Evolutionary conservation across 2,888 invertebrate genomes (phyloP), one percentile per base, ranked within the genome.

Genomic region (Taenaris catops): DNA sequence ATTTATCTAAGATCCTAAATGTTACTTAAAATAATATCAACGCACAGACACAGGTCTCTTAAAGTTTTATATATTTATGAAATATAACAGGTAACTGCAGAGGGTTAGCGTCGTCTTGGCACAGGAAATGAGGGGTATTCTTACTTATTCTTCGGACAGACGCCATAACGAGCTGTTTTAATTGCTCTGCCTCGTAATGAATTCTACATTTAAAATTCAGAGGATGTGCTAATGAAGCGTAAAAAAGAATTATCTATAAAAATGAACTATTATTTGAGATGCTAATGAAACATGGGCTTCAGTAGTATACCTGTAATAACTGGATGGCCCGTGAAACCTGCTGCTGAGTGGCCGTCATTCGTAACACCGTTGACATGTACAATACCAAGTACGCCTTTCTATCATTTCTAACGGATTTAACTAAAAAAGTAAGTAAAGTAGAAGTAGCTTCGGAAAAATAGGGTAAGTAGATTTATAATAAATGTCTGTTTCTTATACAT

Each of bases 161-260:
- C 42, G 38, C 41, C 38, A 48, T 49, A 49, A 49, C 43, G 48
- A 49, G 48, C 41, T 44, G 42, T 45, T 48, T 41, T 48, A 46
- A 49, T 48, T 47, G 44, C 44, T 38, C 19, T 10, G 24, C 16
- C 32, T 42, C 11, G 35, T 36, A 25, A 36, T 18, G 35, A 27
- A 38, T 33, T 27, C 32, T 27, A 33, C 18, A 34, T 40, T 37
- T 35, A 28, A 41, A 33, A 41, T 33, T 35, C 21, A 25, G 17
- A 32, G 25, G 25, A 35, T 25, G 18, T 18, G 34, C 8, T 39
- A 31, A 34, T 34, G 36, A 34, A 31, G 28, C 41, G 23, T 25
- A 17, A 27, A 28, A 34, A 37, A 29, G 25, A 21, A 38, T 32
- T 21, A 26, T 34, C 12, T 12, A 12, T 23, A 24, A 14, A 18